A percentile compares a stretch with the other conserved stretches of the same genome.
Conservation (phyloP, 2,797 vertebrate genomes). For the Muscicapa striata region DNA sequence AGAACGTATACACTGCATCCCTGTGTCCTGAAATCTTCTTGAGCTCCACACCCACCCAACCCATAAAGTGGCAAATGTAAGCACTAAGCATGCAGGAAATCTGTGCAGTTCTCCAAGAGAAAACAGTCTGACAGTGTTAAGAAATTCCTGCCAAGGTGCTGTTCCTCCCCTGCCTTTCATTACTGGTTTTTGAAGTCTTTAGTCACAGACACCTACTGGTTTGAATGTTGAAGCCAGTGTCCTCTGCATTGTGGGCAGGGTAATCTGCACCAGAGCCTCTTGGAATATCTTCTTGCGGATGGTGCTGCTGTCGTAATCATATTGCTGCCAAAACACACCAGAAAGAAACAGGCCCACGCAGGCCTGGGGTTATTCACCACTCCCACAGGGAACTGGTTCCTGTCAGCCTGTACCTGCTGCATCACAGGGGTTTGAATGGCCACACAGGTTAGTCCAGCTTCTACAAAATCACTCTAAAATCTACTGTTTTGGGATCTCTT, state of each 20-base stretch:
- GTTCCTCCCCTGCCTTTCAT: neutral
- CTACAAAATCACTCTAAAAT: neutral
- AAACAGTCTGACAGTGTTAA: neutral
- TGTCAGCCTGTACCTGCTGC: neutral
- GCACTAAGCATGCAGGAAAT: neutral
- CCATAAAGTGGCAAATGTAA: neutral
- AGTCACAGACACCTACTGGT: constrained; percentile 78
- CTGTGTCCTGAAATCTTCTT: neutral
- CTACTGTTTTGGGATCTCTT: neutral
- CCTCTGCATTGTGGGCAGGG: constrained; percentile 89
- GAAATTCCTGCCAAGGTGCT: neutral
- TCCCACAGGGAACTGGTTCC: neutral
- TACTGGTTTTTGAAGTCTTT: neutral
- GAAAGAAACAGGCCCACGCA: neutral
- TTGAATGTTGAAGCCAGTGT: constrained; percentile 82
- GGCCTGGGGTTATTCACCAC: neutral
- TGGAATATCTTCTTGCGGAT: constrained; percentile 90
- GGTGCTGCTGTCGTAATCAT: constrained; percentile 93
- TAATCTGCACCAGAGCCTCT: constrained; percentile 86
- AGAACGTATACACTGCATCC: neutral
- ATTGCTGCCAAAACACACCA: constrained; percentile 83
- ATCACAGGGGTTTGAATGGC: neutral
- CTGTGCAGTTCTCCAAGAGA: rapidly evolving
- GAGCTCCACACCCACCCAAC: neutral
- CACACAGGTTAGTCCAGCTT: neutral